These are phyloP conservation scores for Drosophila maculinotata DNA, from an alignment of 2,888 invertebrate genomes.

Conservation along the genomic window DNA sequence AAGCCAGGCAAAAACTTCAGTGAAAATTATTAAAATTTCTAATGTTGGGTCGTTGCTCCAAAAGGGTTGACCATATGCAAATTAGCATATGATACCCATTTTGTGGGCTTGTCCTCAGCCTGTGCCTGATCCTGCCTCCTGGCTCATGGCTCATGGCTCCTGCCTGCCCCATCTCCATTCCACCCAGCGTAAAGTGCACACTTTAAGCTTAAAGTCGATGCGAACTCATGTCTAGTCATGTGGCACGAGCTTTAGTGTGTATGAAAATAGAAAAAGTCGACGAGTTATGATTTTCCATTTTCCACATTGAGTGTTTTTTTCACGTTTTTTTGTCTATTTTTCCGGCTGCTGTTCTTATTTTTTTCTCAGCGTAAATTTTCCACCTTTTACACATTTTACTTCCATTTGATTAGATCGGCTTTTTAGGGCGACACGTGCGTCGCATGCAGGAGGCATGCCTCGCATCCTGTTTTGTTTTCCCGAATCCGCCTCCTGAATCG, in stretches of 20 bases:
- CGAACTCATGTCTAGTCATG: constrained; percentile 61
- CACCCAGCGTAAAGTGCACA: constrained; percentile 14
- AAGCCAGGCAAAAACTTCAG: constrained; percentile 72
- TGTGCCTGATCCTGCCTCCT: not conserved
- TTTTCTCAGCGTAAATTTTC: constrained; percentile 75
- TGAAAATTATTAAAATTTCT: constrained; percentile 80
- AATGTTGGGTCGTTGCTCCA: constrained; percentile 53
- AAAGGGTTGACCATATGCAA: constrained; percentile 82
- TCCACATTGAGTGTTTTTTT: constrained; percentile 50
- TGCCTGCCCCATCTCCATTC: too few relatives aligned
- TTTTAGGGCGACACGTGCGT: constrained; percentile 74
- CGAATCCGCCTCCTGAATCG: constrained; percentile 38
- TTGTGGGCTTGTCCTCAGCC: constrained; percentile 21
- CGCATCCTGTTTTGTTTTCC: constrained; percentile 78
- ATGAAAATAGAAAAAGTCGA: constrained; percentile 47
- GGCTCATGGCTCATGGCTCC: too few relatives aligned
- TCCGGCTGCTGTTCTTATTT: constrained; percentile 55
- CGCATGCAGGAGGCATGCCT: constrained; percentile 40
- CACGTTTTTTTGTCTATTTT: constrained; percentile 49
- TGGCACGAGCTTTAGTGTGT: constrained; percentile 51
- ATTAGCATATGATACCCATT: constrained; percentile 80
- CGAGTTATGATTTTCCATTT: constrained; percentile 70
- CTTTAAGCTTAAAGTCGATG: constrained; percentile 66
- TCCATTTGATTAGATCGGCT: constrained; percentile 83
- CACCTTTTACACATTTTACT: constrained; percentile 83